Evolutionary conservation across 2,888 invertebrate species (phyloP).

Genomic region (Cheilosia scutellata): DNA sequence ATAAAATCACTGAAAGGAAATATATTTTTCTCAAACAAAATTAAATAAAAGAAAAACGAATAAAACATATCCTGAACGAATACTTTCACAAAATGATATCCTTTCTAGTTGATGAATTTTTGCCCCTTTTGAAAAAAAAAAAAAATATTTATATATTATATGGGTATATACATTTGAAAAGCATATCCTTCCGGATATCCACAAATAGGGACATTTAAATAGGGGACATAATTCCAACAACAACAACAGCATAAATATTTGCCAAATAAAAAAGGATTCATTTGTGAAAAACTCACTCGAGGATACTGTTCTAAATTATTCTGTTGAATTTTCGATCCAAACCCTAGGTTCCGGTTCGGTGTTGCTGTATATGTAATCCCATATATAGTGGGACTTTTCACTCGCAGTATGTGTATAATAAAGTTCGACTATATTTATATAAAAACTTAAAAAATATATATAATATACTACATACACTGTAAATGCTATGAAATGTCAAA

Average conservation of each 20-base stretch:
- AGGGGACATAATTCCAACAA: constrained; percentile 15
- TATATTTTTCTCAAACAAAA: constrained; percentile 9
- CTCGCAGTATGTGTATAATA: constrained; percentile 9
- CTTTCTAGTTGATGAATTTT: constrained; percentile 68
- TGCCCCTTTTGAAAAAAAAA: constrained; percentile 33
- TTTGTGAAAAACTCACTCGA: constrained; percentile 46
- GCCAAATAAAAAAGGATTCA: constrained; percentile 57
- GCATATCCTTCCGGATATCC: constrained; percentile 48
- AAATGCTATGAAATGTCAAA: constrained; percentile 21
- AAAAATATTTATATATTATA: no score
- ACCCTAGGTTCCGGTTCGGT: constrained; percentile 46
- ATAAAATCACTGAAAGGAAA: constrained; percentile 25
- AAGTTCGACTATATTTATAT: constrained; percentile 23
- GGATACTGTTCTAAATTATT: constrained; percentile 61
- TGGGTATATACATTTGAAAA: constrained; percentile 22
- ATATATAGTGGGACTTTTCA: constrained; percentile 25
- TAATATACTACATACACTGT: constrained; percentile 18
- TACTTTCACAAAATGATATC: constrained; percentile 58
- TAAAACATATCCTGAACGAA: constrained; percentile 39
- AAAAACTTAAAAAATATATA: constrained; percentile 15
- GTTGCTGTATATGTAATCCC: neutral
- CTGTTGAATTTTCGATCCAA: constrained; percentile 47
- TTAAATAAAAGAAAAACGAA: constrained; percentile 16
- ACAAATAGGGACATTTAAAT: constrained; percentile 47
- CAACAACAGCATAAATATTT: constrained; percentile 24